Evolutionary conservation across 2,888 invertebrate species (phyloP), one percentile per base, ranked within the genome.

Genomic region (Lymantria dispar): DNA sequence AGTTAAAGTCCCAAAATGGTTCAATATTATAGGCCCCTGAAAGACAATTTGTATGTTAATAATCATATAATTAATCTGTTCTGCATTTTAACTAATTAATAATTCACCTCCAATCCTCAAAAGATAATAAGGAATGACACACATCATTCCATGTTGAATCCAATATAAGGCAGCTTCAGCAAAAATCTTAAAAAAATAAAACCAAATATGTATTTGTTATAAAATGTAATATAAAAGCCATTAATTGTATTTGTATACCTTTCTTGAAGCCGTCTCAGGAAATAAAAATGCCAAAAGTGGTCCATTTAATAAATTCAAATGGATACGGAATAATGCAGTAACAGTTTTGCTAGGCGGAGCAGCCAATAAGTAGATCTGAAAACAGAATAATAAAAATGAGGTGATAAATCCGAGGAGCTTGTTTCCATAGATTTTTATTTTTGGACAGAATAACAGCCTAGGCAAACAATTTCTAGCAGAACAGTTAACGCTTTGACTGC

Each of bases 121-220:
- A 56, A 99, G 94, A 86, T 98, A 98, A 85, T 97, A 96, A 62
- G 98, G 98, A 89, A 98, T 97, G 51, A 98, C 94, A 85, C 98
- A 94, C 95, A 99, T 98, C 93, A 98, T 94, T 62, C 96, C 95
- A 91, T 99, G 99, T 87, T 99, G 99, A 78, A 98, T 95, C 94
- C 97, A 99, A 87, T 99, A 99, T 52, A 97, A 94, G 60, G 97
- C 95, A 74, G 96, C 96, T 89, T 99, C 99, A 79, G 97, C 96
- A 64, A 97, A 96, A 80, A 98, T 94, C 97, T 38, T 38, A 49
- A 8, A 41, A 41, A 46, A 22, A 10, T 8, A 12, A 22, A 31
- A 10, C 8, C 8, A 33, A 3, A 33, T 10, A 33, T 33, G 9
- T 33, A 8, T 10, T 33, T 5, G 33, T 5, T 22, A 5, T 22